Conservation (phyloP, 37 sponge, comb jelly and placozoan species). For the Amphimedon queenslandica region DNA sequence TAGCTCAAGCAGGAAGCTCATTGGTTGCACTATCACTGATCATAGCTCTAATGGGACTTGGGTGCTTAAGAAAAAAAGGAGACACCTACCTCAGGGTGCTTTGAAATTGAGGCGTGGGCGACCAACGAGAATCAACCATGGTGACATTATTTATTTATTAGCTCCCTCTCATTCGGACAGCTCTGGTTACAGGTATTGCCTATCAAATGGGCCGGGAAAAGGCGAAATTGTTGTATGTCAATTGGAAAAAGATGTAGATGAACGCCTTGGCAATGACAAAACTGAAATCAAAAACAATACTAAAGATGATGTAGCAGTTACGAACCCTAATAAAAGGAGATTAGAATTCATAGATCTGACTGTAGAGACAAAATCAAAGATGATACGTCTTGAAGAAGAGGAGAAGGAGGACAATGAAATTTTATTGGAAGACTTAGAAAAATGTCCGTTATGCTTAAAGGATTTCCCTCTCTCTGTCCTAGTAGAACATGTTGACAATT, state of each 20-base stretch:
- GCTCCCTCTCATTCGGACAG: slow-evolving; percentile 15
- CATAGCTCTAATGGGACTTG: slow-evolving; percentile 59
- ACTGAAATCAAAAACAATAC: not conserved
- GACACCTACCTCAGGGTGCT: not conserved
- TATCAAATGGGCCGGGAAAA: not conserved
- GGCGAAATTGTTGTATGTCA: slow-evolving; percentile 1
- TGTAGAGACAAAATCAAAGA: not conserved
- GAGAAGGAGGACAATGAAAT: not conserved
- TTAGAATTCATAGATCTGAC: not conserved
- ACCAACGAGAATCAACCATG: not conserved
- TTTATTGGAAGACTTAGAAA: slow-evolving; percentile 1
- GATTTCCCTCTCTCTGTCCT: slow-evolving; percentile 43
- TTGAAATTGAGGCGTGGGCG: not conserved
- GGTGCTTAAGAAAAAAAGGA: not conserved
- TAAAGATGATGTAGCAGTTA: not conserved
- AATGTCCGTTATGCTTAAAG: slow-evolving; percentile 49
- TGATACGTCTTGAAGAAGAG: not conserved
- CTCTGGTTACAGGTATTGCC: not conserved
- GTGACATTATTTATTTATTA: slow-evolving; percentile 27
- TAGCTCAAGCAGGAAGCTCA: not conserved
- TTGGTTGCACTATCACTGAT: slow-evolving; percentile 12
- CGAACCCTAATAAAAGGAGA: not conserved
- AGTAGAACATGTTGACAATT: too few relatives aligned
- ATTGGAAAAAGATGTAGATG: slow-evolving; percentile 10
- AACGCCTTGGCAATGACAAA: not conserved